Conservation (phyloP, 2,113 vertebrate genomes). For the Dasyprocta punctata region DNA sequence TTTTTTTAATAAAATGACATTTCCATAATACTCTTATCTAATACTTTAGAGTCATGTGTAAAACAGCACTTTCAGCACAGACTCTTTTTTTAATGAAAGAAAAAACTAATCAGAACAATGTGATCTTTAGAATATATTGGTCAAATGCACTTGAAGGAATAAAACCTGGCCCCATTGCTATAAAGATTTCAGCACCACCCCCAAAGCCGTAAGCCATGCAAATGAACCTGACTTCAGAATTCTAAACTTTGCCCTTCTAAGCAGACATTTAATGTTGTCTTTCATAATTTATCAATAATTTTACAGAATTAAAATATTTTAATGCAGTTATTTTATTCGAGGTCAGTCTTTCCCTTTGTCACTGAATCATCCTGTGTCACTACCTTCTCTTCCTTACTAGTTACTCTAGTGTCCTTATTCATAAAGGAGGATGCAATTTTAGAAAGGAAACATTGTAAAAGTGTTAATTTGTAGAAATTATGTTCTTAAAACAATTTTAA, state of each 20-base stretch:
- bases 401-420: background rate
- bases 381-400: background rate
- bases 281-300: background rate
- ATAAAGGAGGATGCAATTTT: background rate
- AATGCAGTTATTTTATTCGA: background rate
- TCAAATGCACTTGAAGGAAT: rapidly evolving
- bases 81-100: background rate
- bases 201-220: background rate
- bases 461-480: background rate
- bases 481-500: background rate
- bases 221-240: background rate
- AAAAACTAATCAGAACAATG: background rate
- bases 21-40: background rate
- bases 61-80: rapidly evolving
- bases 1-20: slow-evolving; percentile 1
- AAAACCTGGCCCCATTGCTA: rapidly evolving
- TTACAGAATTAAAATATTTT: background rate
- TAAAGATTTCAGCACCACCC: background rate
- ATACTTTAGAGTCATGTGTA: background rate
- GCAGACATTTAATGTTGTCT: background rate
- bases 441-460: background rate
- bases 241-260: background rate
- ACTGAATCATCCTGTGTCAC: background rate
- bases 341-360: background rate
- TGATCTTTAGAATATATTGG: background rate